Evolutionary conservation across 1,140 invertebrate genomes (phyloP), one percentile per base, ranked within the genome.

Genomic region (Sitophilus oryzae): DNA sequence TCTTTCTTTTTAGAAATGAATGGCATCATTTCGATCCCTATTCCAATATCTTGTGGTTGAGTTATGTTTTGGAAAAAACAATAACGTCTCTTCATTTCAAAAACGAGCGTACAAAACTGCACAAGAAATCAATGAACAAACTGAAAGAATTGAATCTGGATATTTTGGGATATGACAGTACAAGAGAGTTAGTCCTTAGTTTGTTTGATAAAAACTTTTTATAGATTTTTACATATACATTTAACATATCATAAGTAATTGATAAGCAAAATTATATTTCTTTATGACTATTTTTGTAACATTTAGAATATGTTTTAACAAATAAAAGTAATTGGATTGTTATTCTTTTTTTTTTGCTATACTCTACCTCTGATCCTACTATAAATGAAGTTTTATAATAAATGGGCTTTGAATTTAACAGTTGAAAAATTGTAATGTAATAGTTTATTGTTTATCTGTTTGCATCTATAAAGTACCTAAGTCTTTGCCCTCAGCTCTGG

Each of bases 1-100:
- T 58, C 66, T 64, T 68, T 66, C 57, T 59, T 80, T 82, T 54
- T 72, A 93, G 89, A 61, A 84, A 94, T 74, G 77, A 90, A 69
- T 94, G 92, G 92, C 70, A 83, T 67, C 68, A 67, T 35, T 95
- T 86, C 73, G 77, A 82, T 54, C 90, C 93, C 0, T 82, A 82
- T 66, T 89, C 88, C 10, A 96, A 96, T 75, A 75, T 96, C 9
- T 76, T 90, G 41, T 97, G 93, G 94, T 66, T 96, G 4, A 85
- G 93, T 68, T 96, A 96, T 72, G 72, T 86, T 21, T 74, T 86
- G 25, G 82, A 86, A 69, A 93, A 95, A 74, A 76, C 93, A 75
- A 77, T 83, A n/a, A 53, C 35, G 20, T 56, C 52, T 15, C 35
- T 70, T 10, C 52, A 56, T 14, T 70, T 68, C 50, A 58, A 52